Base-by-base conservation (phyloP, 2,888 invertebrate genomes). In the Dichetophora obliterata region DNA sequence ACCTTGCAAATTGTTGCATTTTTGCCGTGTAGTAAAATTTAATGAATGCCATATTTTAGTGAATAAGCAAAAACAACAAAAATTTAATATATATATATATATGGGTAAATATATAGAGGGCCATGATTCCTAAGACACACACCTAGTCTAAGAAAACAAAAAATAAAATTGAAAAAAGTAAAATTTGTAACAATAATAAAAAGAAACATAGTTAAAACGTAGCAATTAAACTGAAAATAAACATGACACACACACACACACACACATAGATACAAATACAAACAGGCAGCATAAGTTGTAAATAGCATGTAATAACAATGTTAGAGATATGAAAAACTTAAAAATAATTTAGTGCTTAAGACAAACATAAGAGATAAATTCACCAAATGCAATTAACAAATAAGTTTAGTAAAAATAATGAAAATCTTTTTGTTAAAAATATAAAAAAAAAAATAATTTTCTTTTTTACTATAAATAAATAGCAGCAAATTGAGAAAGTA, bases 41-140 rank as follows among this genome's bases (percentile, higher is more conserved):
- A 50, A 24, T 24, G 70, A 76, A 75, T 75, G 73, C 74, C 74
- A 77, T 76, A 77, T 69, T 50, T 72, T 72, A 24, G 37, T 19
- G 8, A 77, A 31, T 69, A 65, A 68, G 52, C 48, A 57, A 48
- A 63, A 71, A 74, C 65, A 65, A 34, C 52, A 75, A 73, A 75
- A 79, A 80, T 78, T 80, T 75, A 37, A 75, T 63, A 19, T 74
- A 70, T 71, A 68, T n/a, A n/a, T n/a, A n/a, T n/a, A n/a, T n/a
- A n/a, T n/a, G n/a, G n/a, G n/a, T n/a, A n/a, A n/a, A n/a, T n/a
- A n/a, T 8, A 27, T 54, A 16, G 27, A 31, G 82, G 80, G 82
- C 81, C 82, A 86, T 86, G 85, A 86, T 86, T 86, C 85, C 85
- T 85, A 85, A 80, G 78, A 79, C 76, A 74, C 52, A 66, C 65